Percentiles rank a stretch among this genome's conserved stretches.
phyloP scores from a whole-genome alignment of 1,140 invertebrate species.

The Scaptomyza hsui region DNA sequence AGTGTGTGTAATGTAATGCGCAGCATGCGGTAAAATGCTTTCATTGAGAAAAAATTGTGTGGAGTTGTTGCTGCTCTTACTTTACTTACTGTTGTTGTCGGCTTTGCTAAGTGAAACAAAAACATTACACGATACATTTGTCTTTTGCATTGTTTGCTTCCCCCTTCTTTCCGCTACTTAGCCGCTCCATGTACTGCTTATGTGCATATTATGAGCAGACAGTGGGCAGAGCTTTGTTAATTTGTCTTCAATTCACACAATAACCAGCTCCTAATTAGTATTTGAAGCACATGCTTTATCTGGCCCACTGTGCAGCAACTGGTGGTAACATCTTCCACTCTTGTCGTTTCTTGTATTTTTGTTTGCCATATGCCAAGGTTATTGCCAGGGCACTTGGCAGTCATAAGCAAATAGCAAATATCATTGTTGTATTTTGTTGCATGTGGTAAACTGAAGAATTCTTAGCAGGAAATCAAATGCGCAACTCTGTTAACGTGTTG shows the following conservation, averaged over 20 bases:
- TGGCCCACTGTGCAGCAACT: conserved; percentile 24
- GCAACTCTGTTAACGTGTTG: conserved; percentile 39
- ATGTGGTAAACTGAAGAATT: conserved; percentile 59
- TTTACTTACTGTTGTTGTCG: conserved; percentile 10
- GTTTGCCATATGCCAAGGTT: conserved; percentile 57
- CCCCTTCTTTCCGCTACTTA: neutral
- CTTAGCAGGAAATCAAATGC: conserved; percentile 60
- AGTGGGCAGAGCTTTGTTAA: conserved; percentile 13
- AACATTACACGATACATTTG: conserved; percentile 53
- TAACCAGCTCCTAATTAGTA: neutral
- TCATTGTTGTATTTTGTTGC: conserved; percentile 43
- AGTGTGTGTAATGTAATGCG: conserved; percentile 36
- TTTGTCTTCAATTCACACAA: neutral
- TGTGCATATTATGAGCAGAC: conserved; percentile 26
- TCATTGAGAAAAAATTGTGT: conserved; percentile 62
- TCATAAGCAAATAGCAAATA: conserved; percentile 56
- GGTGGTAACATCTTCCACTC: neutral
- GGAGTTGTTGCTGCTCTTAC: conserved; percentile 18
- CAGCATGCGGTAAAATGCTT: conserved; percentile 61
- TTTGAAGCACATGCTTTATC: no score
- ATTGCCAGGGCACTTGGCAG: conserved; percentile 53
- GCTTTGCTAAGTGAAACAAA: conserved; percentile 52
- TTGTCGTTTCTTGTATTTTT: neutral
- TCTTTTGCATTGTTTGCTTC: conserved; percentile 41
- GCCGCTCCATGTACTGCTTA: conserved; percentile 14